Evolutionary conservation across 1,140 invertebrate genomes (phyloP).

Genomic region (Piezodorus guildinii): DNA sequence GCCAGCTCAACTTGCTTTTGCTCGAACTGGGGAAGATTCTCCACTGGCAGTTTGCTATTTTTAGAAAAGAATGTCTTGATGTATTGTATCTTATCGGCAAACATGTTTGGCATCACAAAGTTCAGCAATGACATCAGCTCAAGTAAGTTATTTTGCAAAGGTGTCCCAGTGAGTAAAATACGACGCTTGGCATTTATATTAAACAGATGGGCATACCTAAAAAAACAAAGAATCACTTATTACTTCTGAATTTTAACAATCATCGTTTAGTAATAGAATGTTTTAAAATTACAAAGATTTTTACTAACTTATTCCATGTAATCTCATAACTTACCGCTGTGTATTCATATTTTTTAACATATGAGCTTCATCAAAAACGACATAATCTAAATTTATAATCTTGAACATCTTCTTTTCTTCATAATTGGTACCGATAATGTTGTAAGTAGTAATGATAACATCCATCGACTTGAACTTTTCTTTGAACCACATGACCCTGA

Average conservation of each 20-base stretch:
- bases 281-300: no score
- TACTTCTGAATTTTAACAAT: no score
- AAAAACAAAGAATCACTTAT: not conserved
- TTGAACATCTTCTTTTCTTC: conserved; percentile 88
- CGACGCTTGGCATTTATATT: conserved; percentile 72
- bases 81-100: conserved; percentile 75
- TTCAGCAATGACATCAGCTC: conserved; percentile 90
- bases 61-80: conserved; percentile 72
- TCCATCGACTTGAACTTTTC: conserved; percentile 63
- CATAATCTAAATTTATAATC: conserved; percentile 77
- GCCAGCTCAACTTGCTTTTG: conserved; percentile 81
- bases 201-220: conserved; percentile 68
- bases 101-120: conserved; percentile 93
- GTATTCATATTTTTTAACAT: conserved; percentile 97
- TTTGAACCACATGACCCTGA: conserved; percentile 64
- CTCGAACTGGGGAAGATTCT: conserved; percentile 59
- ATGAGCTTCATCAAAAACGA: conserved; percentile 94
- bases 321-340: conserved; percentile 40
- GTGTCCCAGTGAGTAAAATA: conserved; percentile 81
- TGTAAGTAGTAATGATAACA: conserved; percentile 81
- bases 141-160: conserved; percentile 89
- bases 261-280: no score
- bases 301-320: no score
- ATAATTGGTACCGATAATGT: conserved; percentile 59
- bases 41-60: conserved; percentile 34